phyloP scores from a whole-genome alignment of 1,140 invertebrate species.

The Lordiphosa collinella region DNA sequence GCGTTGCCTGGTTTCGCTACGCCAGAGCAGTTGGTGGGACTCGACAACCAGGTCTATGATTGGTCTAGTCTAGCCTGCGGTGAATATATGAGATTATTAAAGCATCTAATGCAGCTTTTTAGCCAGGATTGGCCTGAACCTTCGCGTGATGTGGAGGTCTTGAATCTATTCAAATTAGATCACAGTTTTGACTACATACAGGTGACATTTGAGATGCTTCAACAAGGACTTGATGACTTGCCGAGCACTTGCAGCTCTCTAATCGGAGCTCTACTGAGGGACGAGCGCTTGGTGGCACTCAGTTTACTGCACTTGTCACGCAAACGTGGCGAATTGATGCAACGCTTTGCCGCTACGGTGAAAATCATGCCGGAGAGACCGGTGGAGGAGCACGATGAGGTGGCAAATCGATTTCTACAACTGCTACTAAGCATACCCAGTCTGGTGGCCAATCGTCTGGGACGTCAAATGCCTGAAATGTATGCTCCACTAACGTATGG shows the following conservation, averaged over 20 bases:
- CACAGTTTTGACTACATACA: conserved; percentile 43
- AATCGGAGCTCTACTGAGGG: conserved; percentile 37
- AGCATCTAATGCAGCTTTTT: conserved; percentile 80
- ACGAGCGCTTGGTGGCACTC: conserved; percentile 47
- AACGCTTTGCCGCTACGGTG: conserved; percentile 44
- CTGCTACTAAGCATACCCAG: conserved; percentile 84
- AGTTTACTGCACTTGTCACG: conserved; percentile 50
- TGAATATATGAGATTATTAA: conserved; percentile 80
- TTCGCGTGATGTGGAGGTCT: conserved; percentile 26
- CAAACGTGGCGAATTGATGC: conserved; percentile 32
- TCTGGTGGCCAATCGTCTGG: conserved; percentile 84
- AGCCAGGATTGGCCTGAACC: conserved; percentile 81
- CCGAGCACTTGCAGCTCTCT: conserved; percentile 16
- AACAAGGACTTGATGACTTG: conserved; percentile 23
- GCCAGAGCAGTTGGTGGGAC: conserved; percentile 82
- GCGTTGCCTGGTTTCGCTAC: conserved; percentile 83
- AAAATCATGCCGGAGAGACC: conserved; percentile 44
- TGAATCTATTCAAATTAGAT: conserved; percentile 72
- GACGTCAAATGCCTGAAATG: conserved; percentile 81
- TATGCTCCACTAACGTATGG: conserved; percentile 83
- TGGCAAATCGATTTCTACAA: conserved; percentile 81
- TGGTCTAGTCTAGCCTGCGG: conserved; percentile 76
- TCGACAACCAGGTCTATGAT: conserved; percentile 73
- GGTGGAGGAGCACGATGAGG: conserved; percentile 50
- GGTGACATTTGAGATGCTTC: conserved; percentile 47